Evolutionary conservation across 2,113 vertebrate genomes (phyloP), one percentile per base, ranked within the genome.

Genomic region (Motacilla tschutschensis): DNA sequence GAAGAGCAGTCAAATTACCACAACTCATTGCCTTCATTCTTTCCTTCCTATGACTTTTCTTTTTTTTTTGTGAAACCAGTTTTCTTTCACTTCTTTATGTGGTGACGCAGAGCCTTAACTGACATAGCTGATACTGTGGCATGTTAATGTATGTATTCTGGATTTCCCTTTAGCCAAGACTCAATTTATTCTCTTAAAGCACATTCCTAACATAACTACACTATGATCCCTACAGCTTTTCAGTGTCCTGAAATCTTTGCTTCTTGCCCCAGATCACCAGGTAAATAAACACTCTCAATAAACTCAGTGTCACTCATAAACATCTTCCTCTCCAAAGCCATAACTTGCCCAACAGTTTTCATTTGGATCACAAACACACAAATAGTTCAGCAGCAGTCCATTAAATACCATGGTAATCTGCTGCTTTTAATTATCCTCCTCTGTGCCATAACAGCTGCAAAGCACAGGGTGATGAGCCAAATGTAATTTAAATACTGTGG

Each of bases 351-450:
- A 33, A 53, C 5, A 14, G 58, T 94, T 90, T 79, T 62, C 83
- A 73, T 83, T 93, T 79, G 80, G n/a, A 95, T 95, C 87, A 93
- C 92, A 95, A 95, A 92, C 82, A 90, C 84, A 96, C 85, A 95
- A 93, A 93, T 85, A 94, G 85, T 95, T 97, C 91, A 95, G 94
- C 95, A 96, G 90, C 76, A 89, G 95, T 96, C 92, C 92, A 94
- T 97, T 96, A 96, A 91, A 85, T 58, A 51, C 95, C 93, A 96
- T 96, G 95, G 96, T 71, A 98, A 98, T 96, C 85, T 93, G 85
- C 95, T 97, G 96, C 91, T 95, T 95, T 96, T 96, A 95, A 95
- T 97, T 96, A 97, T 91, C 91, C 26, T 78, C 71, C 55, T 64
- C 84, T 91, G 81, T 93, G 67, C 85, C 13, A 3, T 91, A 95